Percentiles rank a stretch among this genome's conserved stretches.
Evolutionary conservation across 92 coral and sea anemone species (phyloP).

Genomic region (Palythoa grandiflora): DNA sequence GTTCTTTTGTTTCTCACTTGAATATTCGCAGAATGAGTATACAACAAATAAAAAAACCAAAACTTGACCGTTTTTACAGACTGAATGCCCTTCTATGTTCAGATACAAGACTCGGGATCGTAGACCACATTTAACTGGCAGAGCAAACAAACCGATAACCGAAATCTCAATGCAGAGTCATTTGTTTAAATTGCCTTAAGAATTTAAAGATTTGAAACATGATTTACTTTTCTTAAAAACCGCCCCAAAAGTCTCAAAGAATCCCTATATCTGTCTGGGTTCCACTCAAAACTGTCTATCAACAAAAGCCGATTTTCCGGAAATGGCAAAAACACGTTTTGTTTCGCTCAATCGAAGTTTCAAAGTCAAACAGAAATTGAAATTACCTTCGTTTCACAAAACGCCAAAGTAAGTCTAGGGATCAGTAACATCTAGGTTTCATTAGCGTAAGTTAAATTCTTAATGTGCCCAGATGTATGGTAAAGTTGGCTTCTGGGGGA

Average conservation of each 20-base stretch:
- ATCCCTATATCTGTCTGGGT: background rate
- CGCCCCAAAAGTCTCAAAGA: background rate
- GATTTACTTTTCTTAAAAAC: background rate
- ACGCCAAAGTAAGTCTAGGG: background rate
- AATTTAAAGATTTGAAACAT: slow-evolving; percentile 17
- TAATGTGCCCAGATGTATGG: background rate
- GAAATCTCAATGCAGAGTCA: background rate
- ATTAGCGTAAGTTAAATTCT: slow-evolving; percentile 22
- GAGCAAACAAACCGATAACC: background rate
- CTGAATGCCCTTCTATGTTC: background rate
- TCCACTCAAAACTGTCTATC: slow-evolving; percentile 26
- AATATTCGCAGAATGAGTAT: slow-evolving; percentile 4
- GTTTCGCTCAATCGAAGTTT: background rate
- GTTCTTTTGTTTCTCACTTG: slow-evolving; percentile 10
- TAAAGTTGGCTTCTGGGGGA: slow-evolving; percentile 1
- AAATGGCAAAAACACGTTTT: slow-evolving; percentile 39
- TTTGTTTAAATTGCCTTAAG: slow-evolving; percentile 13
- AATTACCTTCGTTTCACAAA: background rate
- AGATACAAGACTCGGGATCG: background rate
- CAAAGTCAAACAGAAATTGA: background rate
- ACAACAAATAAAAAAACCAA: background rate
- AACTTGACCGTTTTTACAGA: background rate
- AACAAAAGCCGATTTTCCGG: slow-evolving; percentile 33
- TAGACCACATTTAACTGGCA: background rate
- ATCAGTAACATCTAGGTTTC: slow-evolving; percentile 9